Base-by-base conservation (phyloP, 2,888 invertebrate genomes). In the Dinocampus coccinellae region DNA sequence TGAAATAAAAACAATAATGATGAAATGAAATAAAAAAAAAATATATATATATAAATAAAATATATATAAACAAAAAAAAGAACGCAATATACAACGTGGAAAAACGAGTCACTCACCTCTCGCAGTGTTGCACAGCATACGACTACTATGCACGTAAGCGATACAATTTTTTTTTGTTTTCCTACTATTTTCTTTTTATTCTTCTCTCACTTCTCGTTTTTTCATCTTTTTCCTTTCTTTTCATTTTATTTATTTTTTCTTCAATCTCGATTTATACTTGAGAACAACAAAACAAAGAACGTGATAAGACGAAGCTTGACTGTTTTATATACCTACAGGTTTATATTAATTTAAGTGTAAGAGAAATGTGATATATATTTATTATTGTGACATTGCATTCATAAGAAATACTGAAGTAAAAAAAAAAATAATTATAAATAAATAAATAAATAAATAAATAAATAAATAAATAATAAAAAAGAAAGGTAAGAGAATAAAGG, bases 131-230 rank as follows among this genome's bases (percentile, higher is more conserved):
- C 20, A 29, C 29, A 29, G n/a, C 20, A 16, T 6, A 16, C 33
- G 29, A 29, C 58, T 33, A 58, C 29, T 33, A 29, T 33, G 33
- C 33, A 33, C 16, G 29, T 16, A 10, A 29, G 16, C 16, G 16
- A 33, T 58, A n/a, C 16, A 10, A 16, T 64, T 33, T 64, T n/a
- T 39, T 26, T 64, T 42, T n/a, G n/a, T 34, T 20, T 62, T 63
- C 1, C 22, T n/a, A n/a, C 0, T 2, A 16, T 39, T 4, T 13
- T n/a, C n/a, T n/a, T n/a, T n/a, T n/a, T n/a, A n/a, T n/a, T n/a
- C n/a, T n/a, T n/a, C n/a, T n/a, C n/a, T n/a, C n/a, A n/a, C n/a
- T n/a, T n/a, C n/a, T n/a, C n/a, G n/a, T n/a, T n/a, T n/a, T n/a
- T n/a, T n/a, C n/a, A n/a, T n/a, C n/a, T n/a, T n/a, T n/a, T n/a